Percentiles rank a stretch among this genome's conserved stretches.
Conservation (phyloP, 35 echinoderm and acorn worm species). For the Strongylocentrotus purpuratus region DNA sequence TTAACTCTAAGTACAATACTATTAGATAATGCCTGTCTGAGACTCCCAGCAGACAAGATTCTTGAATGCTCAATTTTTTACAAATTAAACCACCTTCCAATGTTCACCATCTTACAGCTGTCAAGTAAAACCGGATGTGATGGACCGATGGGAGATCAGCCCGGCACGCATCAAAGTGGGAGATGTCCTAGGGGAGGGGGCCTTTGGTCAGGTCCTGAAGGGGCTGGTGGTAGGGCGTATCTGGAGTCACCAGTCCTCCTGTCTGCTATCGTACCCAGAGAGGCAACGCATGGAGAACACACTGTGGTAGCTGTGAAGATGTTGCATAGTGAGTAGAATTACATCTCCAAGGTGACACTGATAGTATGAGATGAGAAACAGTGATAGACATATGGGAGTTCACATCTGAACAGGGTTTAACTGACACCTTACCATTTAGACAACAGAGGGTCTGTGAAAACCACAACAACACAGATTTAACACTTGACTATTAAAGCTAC, state of each 20-base stretch:
- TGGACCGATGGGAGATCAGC: constrained; percentile 92
- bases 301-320: constrained; percentile 85
- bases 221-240: constrained; percentile 72
- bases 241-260: constrained; percentile 60
- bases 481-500: too few relatives aligned
- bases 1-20: too few relatives aligned
- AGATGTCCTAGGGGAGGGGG: constrained; percentile 79
- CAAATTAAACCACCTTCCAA: neutral
- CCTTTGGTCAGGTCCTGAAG: constrained; percentile 93
- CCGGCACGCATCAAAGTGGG: constrained; percentile 63
- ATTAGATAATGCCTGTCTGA: neutral
- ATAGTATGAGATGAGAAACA: too few relatives aligned
- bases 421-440: too few relatives aligned
- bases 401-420: too few relatives aligned
- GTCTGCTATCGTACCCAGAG: constrained; percentile 59
- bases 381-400: too few relatives aligned
- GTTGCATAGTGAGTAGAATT: constrained; percentile 82
- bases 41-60: neutral
- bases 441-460: too few relatives aligned
- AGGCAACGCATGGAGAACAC: constrained; percentile 64
- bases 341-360: neutral
- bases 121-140: constrained; percentile 39
- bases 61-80: neutral
- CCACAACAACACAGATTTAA: too few relatives aligned
- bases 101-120: neutral